Evolutionary conservation across 2,888 invertebrate genomes (phyloP), one percentile per base, ranked within the genome.

Genomic region (Limenitis camilla): DNA sequence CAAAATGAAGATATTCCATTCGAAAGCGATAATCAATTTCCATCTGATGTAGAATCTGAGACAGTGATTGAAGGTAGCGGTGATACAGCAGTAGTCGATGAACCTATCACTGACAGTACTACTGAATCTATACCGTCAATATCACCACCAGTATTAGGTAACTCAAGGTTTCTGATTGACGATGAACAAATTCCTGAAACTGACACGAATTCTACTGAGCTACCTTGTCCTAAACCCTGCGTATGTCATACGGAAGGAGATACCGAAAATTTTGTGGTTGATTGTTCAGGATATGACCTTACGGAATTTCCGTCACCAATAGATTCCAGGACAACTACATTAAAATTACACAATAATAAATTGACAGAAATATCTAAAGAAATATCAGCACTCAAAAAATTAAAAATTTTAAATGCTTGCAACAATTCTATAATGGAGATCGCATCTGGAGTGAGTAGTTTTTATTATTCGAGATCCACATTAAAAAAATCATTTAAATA

Each of bases 241-340:
- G 70, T 78, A 27, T 86, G 86, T 58, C 76, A 71, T 58, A 64
- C 71, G 54, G 83, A 85, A 65, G 78, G 76, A n/a, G 69, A 67
- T 41, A 59, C 72, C 28, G 64, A 68, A 29, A 65, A 74, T 43
- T 81, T 74, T 39, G 68, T 78, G 3, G 80, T 85, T 5, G 81
- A 89, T 68, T 91, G 90, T 68, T 79, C 88, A 7, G 79, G 85
- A 61, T 78, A 76, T 51, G 78, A 74, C 33, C 70, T 90, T 49
- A 81, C 80, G 11, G 80, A 87, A 63, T 75, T 90, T 46, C 90
- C 90, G 30, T 62, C 73, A 9, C 66, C 74, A 11, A 68, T 87
- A 43, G 79, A 81, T 58, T 55, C 71, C 6, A 77, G 69, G 59
- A 81, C 81, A 7, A 82, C 81, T 2, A 71, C 66, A 40, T 64